phyloP scores from a whole-genome alignment of 2,888 invertebrate species.

The Gerosis bhagava region DNA sequence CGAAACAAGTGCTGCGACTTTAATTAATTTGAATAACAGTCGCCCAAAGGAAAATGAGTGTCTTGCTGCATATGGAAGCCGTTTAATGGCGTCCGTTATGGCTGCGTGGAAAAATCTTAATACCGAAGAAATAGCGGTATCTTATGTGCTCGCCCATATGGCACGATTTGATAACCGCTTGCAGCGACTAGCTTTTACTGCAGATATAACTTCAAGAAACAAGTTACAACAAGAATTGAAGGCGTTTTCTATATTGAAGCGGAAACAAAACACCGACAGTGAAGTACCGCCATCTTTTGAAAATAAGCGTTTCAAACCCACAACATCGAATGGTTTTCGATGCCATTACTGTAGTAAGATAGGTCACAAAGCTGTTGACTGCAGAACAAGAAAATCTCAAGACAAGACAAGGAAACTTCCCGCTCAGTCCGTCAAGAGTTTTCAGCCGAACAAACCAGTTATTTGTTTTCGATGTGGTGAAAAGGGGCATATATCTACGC shows the following conservation, averaged over 20 bases:
- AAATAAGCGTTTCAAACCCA: too few species aligned
- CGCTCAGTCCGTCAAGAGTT: too few species aligned
- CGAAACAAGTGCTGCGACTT: slow-evolving; percentile 22
- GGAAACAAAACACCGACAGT: too few species aligned
- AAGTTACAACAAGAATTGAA: slow-evolving; percentile 11
- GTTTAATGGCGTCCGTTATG: slow-evolving; percentile 19
- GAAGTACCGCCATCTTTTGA: too few species aligned
- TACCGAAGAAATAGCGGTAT: slow-evolving; percentile 28
- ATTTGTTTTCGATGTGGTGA: too few species aligned
- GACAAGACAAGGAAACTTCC: not conserved
- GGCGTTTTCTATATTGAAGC: too few species aligned
- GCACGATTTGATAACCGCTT: slow-evolving; percentile 24
- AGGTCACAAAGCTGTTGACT: too few species aligned
- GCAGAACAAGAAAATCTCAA: not conserved
- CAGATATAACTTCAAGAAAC: slow-evolving; percentile 13
- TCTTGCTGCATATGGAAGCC: slow-evolving; percentile 25
- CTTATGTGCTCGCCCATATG: slow-evolving; percentile 28
- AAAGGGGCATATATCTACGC: too few species aligned
- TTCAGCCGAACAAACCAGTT: too few species aligned
- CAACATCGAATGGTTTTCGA: too few species aligned
- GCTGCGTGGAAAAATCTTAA: slow-evolving; percentile 21
- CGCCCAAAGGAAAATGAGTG: slow-evolving; percentile 26
- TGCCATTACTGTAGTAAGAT: too few species aligned
- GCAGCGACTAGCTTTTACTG: slow-evolving; percentile 22
- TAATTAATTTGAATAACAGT: slow-evolving; percentile 10